These are phyloP conservation scores for Disparrhopalites patrizii DNA, from an alignment of 2,888 invertebrate species.

Conservation along the genomic window DNA sequence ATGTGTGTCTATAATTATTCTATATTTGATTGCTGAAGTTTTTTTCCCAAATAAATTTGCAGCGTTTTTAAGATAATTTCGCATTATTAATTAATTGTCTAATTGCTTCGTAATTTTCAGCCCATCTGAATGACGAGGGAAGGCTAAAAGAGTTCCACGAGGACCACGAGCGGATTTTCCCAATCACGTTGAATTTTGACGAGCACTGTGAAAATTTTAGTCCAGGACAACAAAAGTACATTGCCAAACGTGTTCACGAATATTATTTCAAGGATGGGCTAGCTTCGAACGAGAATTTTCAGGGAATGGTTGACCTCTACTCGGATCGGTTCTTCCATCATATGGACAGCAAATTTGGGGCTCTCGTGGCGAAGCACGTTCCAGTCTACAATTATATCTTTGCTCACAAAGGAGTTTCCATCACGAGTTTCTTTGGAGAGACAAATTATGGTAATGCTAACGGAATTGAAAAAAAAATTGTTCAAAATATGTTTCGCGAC, in stretches of 20 bases:
- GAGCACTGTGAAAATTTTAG: neutral
- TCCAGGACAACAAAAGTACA: neutral
- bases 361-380: slow-evolving; percentile 49
- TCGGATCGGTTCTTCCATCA: slow-evolving; percentile 56
- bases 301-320: slow-evolving; percentile 50
- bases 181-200: slow-evolving; percentile 1
- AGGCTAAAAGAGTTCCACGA: neutral
- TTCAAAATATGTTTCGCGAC: too few species aligned
- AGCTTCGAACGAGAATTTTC: slow-evolving; percentile 16
- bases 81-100: too few species aligned
- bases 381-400: slow-evolving; percentile 56
- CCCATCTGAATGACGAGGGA: neutral
- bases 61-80: too few species aligned
- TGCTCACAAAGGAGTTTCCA: too few species aligned
- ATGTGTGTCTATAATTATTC: too few species aligned
- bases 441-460: too few species aligned
- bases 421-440: too few species aligned
- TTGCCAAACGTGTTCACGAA: slow-evolving; percentile 24
- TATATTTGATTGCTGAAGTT: too few species aligned
- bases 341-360: slow-evolving; percentile 52
- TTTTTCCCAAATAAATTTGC: too few species aligned
- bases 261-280: slow-evolving; percentile 38
- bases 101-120: too few species aligned
- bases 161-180: neutral
- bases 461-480: too few species aligned